Conservation (phyloP, 2,113 vertebrate genomes). For the Myocastor coypus region DNA sequence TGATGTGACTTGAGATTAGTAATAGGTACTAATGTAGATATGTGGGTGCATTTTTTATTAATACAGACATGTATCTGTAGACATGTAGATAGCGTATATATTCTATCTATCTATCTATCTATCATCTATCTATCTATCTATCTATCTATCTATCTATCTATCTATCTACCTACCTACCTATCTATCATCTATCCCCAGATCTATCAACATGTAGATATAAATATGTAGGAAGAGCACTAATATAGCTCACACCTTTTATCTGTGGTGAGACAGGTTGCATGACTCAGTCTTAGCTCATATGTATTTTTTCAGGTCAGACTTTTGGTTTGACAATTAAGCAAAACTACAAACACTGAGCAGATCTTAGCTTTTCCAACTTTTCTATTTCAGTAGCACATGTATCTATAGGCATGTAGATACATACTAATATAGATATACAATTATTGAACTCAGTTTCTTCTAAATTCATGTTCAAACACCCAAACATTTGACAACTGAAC, state of each 20-base stretch:
- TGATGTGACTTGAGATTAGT: neutral
- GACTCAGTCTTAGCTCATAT: neutral
- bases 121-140: no score
- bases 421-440: neutral
- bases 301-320: neutral
- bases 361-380: neutral
- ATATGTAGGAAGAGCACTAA: neutral
- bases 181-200: neutral
- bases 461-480: neutral
- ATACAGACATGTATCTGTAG: neutral
- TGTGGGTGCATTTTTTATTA: neutral
- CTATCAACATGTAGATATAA: neutral
- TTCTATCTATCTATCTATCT: no score
- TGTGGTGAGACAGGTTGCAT: neutral
- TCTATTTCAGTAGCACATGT: neutral
- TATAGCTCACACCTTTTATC: neutral
- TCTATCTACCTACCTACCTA: neutral
- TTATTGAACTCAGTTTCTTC: neutral
- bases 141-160: no score
- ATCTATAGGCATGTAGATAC: neutral
- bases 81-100: neutral
- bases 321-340: neutral
- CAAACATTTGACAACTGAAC: neutral
- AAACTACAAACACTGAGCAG: neutral
- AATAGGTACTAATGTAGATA: neutral